Evolutionary conservation across 2,888 invertebrate genomes (phyloP).

Genomic region (Rhabditoides inermis): DNA sequence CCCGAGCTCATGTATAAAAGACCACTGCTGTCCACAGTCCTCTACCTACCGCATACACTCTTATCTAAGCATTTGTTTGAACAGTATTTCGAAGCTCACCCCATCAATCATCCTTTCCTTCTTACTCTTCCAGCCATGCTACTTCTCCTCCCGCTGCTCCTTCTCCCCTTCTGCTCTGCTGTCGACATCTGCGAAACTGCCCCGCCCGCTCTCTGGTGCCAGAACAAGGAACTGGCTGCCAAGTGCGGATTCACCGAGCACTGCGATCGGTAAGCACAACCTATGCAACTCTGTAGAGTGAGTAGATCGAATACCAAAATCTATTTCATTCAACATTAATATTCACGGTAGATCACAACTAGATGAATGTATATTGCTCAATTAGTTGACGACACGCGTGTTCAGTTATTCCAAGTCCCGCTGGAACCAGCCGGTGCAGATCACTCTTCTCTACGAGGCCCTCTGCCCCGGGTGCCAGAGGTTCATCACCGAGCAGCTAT

Average conservation of each 20-base stretch:
- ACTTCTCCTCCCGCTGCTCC: no score
- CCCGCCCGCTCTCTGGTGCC: conserved; percentile 35
- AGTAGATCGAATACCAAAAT: background rate
- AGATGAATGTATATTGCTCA: no score
- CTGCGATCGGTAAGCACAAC: conserved; percentile 25
- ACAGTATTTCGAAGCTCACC: no score
- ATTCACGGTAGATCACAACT: background rate
- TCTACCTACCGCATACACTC: no score
- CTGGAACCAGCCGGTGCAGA: conserved; percentile 25
- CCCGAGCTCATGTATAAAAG: no score
- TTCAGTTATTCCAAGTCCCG: conserved; percentile 18
- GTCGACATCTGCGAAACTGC: conserved; percentile 21
- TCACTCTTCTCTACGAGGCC: conserved; percentile 34
- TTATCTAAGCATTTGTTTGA: no score
- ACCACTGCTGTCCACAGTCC: no score
- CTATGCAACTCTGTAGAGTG: background rate
- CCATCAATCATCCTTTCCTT: no score
- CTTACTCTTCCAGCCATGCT: no score
- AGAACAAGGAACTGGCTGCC: conserved; percentile 21
- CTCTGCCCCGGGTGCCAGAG: conserved; percentile 44
- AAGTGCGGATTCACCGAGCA: conserved; percentile 26
- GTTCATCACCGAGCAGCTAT: conserved; percentile 32
- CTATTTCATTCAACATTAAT: background rate
- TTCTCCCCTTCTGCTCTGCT: no score
- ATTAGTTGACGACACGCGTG: no score